Percentiles rank a stretch among this genome's conserved stretches.
phyloP scores from a whole-genome alignment of 2,797 vertebrate species.

The Gadopsis marmoratus region DNA sequence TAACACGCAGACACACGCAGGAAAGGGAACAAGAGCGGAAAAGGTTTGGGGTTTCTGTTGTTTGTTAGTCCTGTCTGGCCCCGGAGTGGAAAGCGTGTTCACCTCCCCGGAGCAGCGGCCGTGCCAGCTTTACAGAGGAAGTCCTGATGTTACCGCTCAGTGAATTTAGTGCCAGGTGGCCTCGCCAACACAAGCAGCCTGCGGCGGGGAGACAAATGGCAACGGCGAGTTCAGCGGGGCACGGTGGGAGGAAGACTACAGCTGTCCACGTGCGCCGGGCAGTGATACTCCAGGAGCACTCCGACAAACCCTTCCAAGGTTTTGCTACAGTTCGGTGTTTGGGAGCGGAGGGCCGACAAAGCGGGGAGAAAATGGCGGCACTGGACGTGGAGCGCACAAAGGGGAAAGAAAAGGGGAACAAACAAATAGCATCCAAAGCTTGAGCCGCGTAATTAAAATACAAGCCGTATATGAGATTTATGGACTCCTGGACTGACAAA shows the following conservation, averaged over 20 bases:
- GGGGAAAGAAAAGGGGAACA: not conserved
- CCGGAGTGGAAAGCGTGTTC: conserved; percentile 35
- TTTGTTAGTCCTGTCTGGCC: conserved; percentile 45
- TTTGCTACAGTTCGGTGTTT: conserved; percentile 63
- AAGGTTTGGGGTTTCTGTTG: too few relatives aligned
- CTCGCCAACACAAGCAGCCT: conserved; percentile 48
- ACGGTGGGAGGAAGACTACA: conserved; percentile 23
- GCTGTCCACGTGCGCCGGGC: not conserved
- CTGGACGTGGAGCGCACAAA: not conserved
- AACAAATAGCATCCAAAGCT: conserved; percentile 28
- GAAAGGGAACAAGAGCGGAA: conserved; percentile 34
- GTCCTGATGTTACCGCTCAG: conserved; percentile 53
- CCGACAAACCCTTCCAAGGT: conserved; percentile 35
- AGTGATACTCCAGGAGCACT: conserved; percentile 14
- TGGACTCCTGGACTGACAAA: conserved; percentile 67
- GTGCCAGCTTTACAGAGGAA: conserved; percentile 52
- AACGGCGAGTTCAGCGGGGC: conserved; percentile 25
- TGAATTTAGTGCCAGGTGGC: conserved; percentile 39
- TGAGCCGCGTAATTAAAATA: conserved; percentile 37
- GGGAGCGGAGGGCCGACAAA: not conserved
- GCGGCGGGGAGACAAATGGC: conserved; percentile 32
- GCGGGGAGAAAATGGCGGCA: conserved; percentile 11
- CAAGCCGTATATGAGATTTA: conserved; percentile 1
- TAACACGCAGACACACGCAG: conserved; percentile 29
- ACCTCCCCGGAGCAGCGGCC: conserved; percentile 28